Evolutionary conservation across 2,113 vertebrate species (phyloP), one percentile per base, ranked within the genome.

Genomic region (Melanotaenia duboulayi): DNA sequence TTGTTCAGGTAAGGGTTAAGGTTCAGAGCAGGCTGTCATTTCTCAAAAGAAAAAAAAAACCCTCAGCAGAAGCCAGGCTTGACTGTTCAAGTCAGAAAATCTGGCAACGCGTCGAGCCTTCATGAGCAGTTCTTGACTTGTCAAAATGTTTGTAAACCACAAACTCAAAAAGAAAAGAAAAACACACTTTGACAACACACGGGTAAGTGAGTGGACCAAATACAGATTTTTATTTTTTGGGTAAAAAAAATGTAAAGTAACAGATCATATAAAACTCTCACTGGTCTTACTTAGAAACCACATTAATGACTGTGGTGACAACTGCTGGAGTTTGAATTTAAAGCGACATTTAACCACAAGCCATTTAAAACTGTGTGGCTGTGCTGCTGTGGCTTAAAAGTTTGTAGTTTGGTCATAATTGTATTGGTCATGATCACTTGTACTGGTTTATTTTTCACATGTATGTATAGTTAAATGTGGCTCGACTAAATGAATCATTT

Each of bases 261-360:
- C 16, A 66, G 68, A n/a, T 63, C 14, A 40, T 48, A 70, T 76
- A 76, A 83, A 89, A 24, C 83, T 85, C 68, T 58, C 73, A 70
- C 65, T 83, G 67, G 73, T 74, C 61, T 76, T 44, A 35, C 13
- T 81, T 61, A 57, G 65, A 86, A 84, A 76, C 81, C 81, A 81
- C 76, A 63, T 56, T 78, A 75, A 75, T 63, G 60, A 59, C 22
- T 79, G 76, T 74, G 85, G 76, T 78, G 69, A 74, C 80, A 79
- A 74, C 64, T 75, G 72, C 56, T 58, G 73, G 76, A 71, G 80
- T 86, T 80, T 74, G 69, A 79, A 51, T 64, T 58, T n/a, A 48
- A 50, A 74, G 48, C 65, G 67, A 74, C 67, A 68, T 70, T 76
- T 49, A 78, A 65, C 72, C 75, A 52, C 84, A 60, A 28, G 37